Percentiles rank a stretch among this genome's conserved stretches.
phyloP scores from a whole-genome alignment of 2,113 vertebrate species.

The Calidris pugnax region DNA sequence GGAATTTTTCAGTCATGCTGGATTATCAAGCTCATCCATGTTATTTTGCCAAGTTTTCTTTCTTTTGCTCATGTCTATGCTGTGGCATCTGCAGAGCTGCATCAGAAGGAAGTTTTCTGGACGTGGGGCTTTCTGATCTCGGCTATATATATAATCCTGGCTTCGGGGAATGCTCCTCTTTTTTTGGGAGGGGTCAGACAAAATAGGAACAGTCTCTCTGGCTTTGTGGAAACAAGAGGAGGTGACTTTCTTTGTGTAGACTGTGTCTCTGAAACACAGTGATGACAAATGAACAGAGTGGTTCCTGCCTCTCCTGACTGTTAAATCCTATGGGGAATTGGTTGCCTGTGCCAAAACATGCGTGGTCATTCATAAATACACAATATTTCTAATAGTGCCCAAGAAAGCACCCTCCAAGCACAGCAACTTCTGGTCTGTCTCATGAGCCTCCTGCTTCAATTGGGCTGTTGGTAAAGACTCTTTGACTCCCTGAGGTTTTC shows the following conservation, averaged over 20 bases:
- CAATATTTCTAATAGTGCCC: background rate
- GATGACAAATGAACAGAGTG: background rate
- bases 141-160: slow-evolving; percentile 16
- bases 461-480: background rate
- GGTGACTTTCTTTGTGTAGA: background rate
- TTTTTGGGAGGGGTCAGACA: background rate
- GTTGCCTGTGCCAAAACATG: background rate
- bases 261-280: background rate
- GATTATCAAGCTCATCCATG: slow-evolving; percentile 69
- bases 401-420: background rate
- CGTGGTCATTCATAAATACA: background rate
- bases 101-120: slow-evolving; percentile 56
- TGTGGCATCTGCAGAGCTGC: slow-evolving; percentile 62
- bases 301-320: background rate
- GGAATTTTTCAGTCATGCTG: slow-evolving; percentile 70
- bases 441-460: background rate
- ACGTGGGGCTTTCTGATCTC: slow-evolving; percentile 27
- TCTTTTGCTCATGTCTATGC: slow-evolving; percentile 57
- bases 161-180: background rate
- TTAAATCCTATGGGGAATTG: background rate
- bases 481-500: background rate
- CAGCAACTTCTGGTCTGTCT: background rate
- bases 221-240: slow-evolving; percentile 7
- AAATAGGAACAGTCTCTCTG: slow-evolving; percentile 14
- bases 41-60: slow-evolving; percentile 64